Evolutionary conservation across 2,888 invertebrate genomes (phyloP).

Genomic region (Epsilonema sp.): DNA sequence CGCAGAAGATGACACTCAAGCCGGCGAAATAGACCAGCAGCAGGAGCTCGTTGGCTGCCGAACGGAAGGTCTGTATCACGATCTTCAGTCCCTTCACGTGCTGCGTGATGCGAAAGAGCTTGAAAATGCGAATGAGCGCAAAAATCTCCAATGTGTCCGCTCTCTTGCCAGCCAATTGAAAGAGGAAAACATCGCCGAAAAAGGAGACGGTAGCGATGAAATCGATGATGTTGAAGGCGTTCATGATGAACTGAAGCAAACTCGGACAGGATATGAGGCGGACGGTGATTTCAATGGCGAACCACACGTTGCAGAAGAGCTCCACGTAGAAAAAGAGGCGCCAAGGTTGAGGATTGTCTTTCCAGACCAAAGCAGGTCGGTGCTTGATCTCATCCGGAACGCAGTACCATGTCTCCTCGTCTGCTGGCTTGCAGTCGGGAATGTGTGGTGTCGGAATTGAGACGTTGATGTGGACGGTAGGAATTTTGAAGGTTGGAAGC

Average conservation of each 20-base stretch:
- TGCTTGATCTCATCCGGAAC: too few species aligned
- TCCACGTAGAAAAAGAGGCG: conserved; percentile 97
- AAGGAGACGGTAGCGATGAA: conserved; percentile 25
- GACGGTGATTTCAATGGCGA: conserved; percentile 30
- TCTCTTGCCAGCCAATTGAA: not conserved
- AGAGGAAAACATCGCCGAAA: not conserved
- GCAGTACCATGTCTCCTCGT: too few species aligned
- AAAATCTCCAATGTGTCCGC: conserved; percentile 32
- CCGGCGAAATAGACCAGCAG: conserved; percentile 90
- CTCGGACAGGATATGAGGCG: conserved; percentile 7
- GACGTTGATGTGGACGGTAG: too few species aligned
- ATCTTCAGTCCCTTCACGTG: conserved; percentile 94
- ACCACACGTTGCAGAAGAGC: conserved; percentile 94
- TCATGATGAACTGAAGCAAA: conserved; percentile 35
- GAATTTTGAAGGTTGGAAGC: too few species aligned
- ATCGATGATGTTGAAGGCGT: conserved; percentile 18
- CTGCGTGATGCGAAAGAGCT: conserved; percentile 83
- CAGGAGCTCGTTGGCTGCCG: conserved; percentile 85
- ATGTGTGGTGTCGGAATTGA: too few species aligned
- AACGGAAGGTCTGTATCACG: conserved; percentile 71
- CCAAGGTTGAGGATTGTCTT: too few species aligned
- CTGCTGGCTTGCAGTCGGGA: too few species aligned
- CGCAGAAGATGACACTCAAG: conserved; percentile 90
- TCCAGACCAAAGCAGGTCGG: too few species aligned
- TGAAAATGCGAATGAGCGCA: conserved; percentile 56